phyloP scores from a whole-genome alignment of 2,113 vertebrate species.

The Hippocampus guttulatus region DNA sequence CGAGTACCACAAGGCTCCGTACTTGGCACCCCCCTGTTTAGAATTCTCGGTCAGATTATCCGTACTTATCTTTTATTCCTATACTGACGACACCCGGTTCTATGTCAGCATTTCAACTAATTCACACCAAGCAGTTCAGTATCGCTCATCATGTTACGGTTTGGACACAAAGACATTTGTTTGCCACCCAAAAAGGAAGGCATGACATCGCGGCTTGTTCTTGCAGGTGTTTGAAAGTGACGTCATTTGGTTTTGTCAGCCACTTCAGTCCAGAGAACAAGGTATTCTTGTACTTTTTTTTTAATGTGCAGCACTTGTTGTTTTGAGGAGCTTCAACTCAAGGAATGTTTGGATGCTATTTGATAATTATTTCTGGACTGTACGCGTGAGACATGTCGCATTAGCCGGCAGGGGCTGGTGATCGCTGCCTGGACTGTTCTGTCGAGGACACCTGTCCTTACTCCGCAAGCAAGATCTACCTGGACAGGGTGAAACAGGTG shows the following conservation, averaged over 20 bases:
- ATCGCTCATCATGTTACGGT: no score
- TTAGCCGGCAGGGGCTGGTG: constrained; percentile 73
- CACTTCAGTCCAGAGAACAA: constrained; percentile 76
- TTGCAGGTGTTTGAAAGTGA: constrained; percentile 78
- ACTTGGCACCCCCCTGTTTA: no score
- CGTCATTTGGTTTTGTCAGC: constrained; percentile 79
- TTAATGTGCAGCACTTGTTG: no score
- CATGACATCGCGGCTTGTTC: constrained; percentile 12
- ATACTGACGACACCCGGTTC: no score
- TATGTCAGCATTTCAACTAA: no score
- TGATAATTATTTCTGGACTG: background rate
- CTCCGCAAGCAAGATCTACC: constrained; percentile 78
- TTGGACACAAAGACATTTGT: background rate
- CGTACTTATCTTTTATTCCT: no score
- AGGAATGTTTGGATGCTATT: background rate
- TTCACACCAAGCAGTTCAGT: no score
- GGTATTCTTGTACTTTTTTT: constrained; percentile 48
- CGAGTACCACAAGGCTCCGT: no score
- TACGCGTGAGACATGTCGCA: background rate
- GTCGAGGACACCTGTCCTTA: constrained; percentile 73
- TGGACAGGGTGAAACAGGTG: constrained; percentile 71
- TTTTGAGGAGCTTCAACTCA: background rate
- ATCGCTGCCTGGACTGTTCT: constrained; percentile 75
- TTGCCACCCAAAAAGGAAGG: background rate
- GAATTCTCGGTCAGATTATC: no score